Evolutionary conservation across 2,113 vertebrate genomes (phyloP), one percentile per base, ranked within the genome.

Genomic region (Odobenus rosmarus): DNA sequence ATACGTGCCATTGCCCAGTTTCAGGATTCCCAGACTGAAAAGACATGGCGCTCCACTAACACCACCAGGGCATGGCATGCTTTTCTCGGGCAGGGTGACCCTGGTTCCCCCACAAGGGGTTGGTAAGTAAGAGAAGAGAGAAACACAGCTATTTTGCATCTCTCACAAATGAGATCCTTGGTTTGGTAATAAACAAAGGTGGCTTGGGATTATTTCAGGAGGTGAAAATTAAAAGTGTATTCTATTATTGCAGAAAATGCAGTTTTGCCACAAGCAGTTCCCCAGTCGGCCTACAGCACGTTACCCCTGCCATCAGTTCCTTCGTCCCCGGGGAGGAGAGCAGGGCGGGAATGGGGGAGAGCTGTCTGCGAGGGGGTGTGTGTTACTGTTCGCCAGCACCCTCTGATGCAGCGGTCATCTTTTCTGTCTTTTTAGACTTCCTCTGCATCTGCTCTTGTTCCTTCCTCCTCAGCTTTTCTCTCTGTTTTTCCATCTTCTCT

Each of bases 401-500:
- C 96, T 98, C 98, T 42, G 97, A 83, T 9, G 90, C 5, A 0
- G 84, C 28, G 0, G 90, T n/a, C 71, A 83, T 55, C 94, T 93
- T 97, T 57, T 98, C 98, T 0, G 67, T 55, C 96, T 98, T 99
- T 96, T 82, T 97, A 2, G 93, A 98, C 91, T 99, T 99, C 96
- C 99, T 99, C 98, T 99, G 99, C 97, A 99, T 98, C 74, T 99
- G 99, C 95, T 99, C 99, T 92, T 99, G 98, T 69, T 99, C 99
- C 97, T 99, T 99, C 95, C 98, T 99, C 42, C 98, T 98, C 86
- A 99, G 98, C 97, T 99, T 99, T 95, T 99, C 99, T 39, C 99
- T 99, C 93, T 99, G 99, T 95, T 99, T 99, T 97, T 99, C 99
- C 98, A 99, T 98, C 95, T 99, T 99, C 97, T 99, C 99, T 64